A percentile compares a stretch with the other conserved stretches of the same genome.
Conservation (phyloP, 2,888 invertebrate species). For the Drosophila rubida region DNA sequence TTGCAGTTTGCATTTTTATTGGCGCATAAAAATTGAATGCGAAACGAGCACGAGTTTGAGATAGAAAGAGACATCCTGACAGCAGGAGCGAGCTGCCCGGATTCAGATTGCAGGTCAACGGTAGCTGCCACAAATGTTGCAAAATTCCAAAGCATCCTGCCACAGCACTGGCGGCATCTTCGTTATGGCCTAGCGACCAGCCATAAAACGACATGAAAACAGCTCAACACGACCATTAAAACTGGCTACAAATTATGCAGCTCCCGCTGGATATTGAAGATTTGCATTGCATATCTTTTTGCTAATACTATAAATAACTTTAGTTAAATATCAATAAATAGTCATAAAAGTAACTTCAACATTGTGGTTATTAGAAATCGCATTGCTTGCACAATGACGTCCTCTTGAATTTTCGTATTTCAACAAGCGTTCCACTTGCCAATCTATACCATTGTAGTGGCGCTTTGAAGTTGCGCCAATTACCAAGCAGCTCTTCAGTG, state of each 20-base stretch:
- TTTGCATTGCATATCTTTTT: background rate
- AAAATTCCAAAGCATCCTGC: slow-evolving; percentile 34
- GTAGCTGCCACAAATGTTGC: slow-evolving; percentile 49
- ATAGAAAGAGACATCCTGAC: background rate
- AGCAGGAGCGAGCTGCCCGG: background rate
- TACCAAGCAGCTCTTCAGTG: slow-evolving; percentile 18
- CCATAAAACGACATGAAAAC: slow-evolving; percentile 16
- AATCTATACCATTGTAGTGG: background rate
- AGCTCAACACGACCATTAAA: slow-evolving; percentile 28
- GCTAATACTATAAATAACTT: too few relatives aligned
- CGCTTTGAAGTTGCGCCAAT: slow-evolving; percentile 27
- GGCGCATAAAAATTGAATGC: slow-evolving; percentile 48
- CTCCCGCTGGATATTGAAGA: background rate
- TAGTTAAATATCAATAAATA: too few relatives aligned
- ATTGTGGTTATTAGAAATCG: background rate
- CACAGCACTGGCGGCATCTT: slow-evolving; percentile 26
- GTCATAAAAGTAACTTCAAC: too few relatives aligned
- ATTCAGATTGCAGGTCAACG: slow-evolving; percentile 12
- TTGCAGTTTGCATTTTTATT: slow-evolving; percentile 71
- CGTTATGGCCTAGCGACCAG: slow-evolving; percentile 31
- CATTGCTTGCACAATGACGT: background rate
- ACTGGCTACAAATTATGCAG: slow-evolving; percentile 22
- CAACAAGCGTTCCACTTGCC: background rate
- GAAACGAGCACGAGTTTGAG: background rate
- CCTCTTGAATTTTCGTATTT: background rate